A percentile compares a stretch with the other conserved stretches of the same genome.
Evolutionary conservation across 2,888 invertebrate genomes (phyloP).

Genomic region (Leistus spinibarbis): DNA sequence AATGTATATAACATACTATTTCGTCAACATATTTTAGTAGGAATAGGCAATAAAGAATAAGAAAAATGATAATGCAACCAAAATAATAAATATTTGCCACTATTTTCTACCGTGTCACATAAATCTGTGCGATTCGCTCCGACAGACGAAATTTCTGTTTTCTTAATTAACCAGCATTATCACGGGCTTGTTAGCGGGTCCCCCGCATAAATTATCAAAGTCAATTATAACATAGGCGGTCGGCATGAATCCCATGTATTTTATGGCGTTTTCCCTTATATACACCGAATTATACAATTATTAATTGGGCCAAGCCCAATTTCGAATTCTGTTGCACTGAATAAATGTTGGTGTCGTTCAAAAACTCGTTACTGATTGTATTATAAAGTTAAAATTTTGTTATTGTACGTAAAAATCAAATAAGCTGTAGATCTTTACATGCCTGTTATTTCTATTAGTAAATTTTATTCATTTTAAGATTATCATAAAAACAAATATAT

Average conservation of each 20-base stretch:
- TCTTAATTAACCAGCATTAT: slow-evolving; percentile 28
- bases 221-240: slow-evolving; percentile 29
- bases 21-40: too few species aligned
- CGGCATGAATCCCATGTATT: slow-evolving; percentile 11
- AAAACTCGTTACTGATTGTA: not conserved
- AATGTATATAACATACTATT: too few species aligned
- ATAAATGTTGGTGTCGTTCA: not conserved
- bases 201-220: slow-evolving; percentile 25
- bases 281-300: not conserved
- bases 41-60: too few species aligned
- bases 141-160: slow-evolving; percentile 17
- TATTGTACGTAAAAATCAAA: not conserved
- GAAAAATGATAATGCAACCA: slow-evolving; percentile 2
- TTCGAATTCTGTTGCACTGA: not conserved
- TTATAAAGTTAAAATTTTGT: not conserved
- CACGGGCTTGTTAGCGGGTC: slow-evolving; percentile 15
- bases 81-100: slow-evolving; percentile 15
- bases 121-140: slow-evolving; percentile 11
- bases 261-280: not conserved
- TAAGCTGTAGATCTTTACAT: not conserved
- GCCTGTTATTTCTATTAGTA: not conserved
- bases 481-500: too few species aligned
- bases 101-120: not conserved
- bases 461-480: too few species aligned
- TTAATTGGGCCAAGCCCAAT: not conserved